Evolutionary conservation across 2,888 invertebrate species (phyloP).

Genomic region (Thera britannica): DNA sequence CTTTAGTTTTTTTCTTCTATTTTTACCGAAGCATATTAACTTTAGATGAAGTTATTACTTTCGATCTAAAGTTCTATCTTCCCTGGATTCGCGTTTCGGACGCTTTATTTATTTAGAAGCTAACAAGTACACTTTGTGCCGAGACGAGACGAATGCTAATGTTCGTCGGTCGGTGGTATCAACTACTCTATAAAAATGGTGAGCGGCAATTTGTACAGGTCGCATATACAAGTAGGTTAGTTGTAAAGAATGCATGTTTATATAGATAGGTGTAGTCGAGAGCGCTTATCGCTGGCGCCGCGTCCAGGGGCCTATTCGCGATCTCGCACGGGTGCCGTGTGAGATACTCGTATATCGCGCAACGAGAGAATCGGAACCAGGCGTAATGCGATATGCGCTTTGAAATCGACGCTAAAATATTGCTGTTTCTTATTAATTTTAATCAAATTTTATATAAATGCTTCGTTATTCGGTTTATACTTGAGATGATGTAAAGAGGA

Average conservation of each 20-base stretch:
- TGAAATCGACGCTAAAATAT: conserved; percentile 20
- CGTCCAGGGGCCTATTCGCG: not conserved
- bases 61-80: not conserved
- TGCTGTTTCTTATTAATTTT: conserved; percentile 33
- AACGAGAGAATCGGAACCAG: not conserved
- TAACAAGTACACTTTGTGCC: not conserved
- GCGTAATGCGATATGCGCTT: conserved; percentile 7
- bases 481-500: conserved; percentile 1
- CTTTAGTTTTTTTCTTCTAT: not conserved
- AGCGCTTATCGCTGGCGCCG: not conserved
- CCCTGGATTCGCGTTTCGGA: not conserved
- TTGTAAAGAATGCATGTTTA: conserved; percentile 29
- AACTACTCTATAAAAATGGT: not conserved
- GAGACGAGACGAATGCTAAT: not conserved
- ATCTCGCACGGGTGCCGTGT: not conserved
- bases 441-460: conserved; percentile 31
- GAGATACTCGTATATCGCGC: not conserved
- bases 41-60: not conserved
- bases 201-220: conserved; percentile 23
- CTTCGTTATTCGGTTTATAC: conserved; percentile 24
- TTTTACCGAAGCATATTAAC: not conserved
- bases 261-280: conserved; percentile 19
- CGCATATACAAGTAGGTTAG: conserved; percentile 33
- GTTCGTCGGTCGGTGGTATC: not conserved
- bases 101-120: not conserved